phyloP scores from a whole-genome alignment of 2,797 vertebrate genomes.

The Gobio occitaniae region DNA sequence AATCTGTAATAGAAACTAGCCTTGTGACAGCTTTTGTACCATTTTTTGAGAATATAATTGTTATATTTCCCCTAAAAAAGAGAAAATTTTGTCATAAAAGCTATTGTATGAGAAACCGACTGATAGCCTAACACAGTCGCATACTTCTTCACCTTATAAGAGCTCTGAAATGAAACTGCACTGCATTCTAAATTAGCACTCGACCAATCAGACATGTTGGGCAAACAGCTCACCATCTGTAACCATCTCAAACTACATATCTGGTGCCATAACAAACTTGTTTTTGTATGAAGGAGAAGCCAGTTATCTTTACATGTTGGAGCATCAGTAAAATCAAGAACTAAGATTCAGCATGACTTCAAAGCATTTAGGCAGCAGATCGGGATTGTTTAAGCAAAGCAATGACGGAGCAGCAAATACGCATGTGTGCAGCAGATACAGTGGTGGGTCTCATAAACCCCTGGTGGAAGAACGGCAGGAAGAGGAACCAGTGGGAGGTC shows the following conservation, averaged over 20 bases:
- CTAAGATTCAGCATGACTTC: no score
- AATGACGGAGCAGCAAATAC: background rate
- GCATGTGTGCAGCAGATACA: slow-evolving; percentile 53
- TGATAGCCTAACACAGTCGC: slow-evolving; percentile 12
- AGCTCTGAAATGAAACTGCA: slow-evolving; percentile 15
- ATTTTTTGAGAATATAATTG: no score
- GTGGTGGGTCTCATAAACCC: slow-evolving; percentile 54
- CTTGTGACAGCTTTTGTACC: background rate
- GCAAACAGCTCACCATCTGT: slow-evolving; percentile 21
- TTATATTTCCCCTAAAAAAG: background rate
- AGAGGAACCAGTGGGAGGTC: slow-evolving; percentile 22
- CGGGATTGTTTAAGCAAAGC: background rate
- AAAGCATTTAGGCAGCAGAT: background rate
- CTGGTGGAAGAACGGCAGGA: slow-evolving; percentile 45
- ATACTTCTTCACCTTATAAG: slow-evolving; percentile 29
- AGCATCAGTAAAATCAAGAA: background rate
- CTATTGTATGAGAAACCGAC: background rate
- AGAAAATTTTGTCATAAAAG: background rate
- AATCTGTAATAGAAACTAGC: no score
- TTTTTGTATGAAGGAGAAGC: slow-evolving; percentile 8
- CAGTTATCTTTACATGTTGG: background rate
- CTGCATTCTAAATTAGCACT: slow-evolving; percentile 40
- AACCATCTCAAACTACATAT: slow-evolving; percentile 45
- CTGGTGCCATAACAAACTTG: slow-evolving; percentile 41
- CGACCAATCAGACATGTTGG: slow-evolving; percentile 41